Base-by-base conservation (phyloP, 2,888 invertebrate genomes). In the Folsomia manolachei region DNA sequence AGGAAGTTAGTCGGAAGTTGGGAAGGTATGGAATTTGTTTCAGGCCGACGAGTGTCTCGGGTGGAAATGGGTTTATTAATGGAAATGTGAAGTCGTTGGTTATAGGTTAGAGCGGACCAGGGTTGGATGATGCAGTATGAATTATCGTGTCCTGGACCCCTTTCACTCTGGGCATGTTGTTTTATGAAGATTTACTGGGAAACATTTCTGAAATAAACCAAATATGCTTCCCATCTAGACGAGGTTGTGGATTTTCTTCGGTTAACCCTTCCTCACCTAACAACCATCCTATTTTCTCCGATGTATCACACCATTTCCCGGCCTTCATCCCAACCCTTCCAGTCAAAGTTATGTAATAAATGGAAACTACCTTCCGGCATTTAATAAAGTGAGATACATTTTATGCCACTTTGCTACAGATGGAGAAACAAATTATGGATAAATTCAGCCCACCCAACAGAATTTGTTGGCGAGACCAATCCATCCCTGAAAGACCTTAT, bases 11-110 rank as follows among this genome's bases (percentile, higher is more conserved):
- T n/a, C n/a, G n/a, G n/a, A n/a, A n/a, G n/a, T n/a, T n/a, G n/a
- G n/a, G n/a, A n/a, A n/a, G n/a, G n/a, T n/a, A n/a, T n/a, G n/a
- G n/a, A n/a, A n/a, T n/a, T n/a, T n/a, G n/a, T n/a, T n/a, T n/a
- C n/a, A n/a, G n/a, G n/a, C n/a, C 39, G 39, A 56, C 11, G 56
- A 56, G 18, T 56, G 56, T 21, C 56, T 56, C 21, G 19, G 21
- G 56, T 21, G 21, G 56, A 70, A 72, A 69, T 75, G 71, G 72
- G 52, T 68, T 75, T 75, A 75, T 75, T 75, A 75, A 75, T 75
- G 72, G 72, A 75, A 75, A 72, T 75, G 68, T 68, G 69, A 72
- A 71, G 63, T 56, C 7, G 18, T 21, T 18, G 19, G 56, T 56
- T 56, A n/a, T n/a, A n/a, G n/a, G n/a, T n/a, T n/a, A n/a, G n/a